Percentiles rank a stretch among this genome's conserved stretches.
These are phyloP conservation scores for Papilio aristodemus DNA, from an alignment of 1,140 invertebrate genomes.

Conservation along the genomic window DNA sequence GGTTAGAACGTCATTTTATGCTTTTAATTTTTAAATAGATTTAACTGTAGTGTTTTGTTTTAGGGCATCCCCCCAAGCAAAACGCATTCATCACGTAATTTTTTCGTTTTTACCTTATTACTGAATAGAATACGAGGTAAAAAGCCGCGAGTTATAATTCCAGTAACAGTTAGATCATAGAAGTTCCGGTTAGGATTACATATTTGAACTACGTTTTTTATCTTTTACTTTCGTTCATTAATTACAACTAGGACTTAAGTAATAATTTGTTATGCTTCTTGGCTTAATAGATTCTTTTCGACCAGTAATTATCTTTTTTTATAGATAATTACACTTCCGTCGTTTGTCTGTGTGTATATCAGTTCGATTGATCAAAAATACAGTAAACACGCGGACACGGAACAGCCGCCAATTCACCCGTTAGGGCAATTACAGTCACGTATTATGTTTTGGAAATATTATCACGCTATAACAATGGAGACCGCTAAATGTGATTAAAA, in stretches of 20 bases:
- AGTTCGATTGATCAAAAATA: constrained; percentile 18
- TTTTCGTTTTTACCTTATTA: not conserved
- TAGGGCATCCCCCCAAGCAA: too few species aligned
- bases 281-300: constrained; percentile 8
- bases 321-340: constrained; percentile 22
- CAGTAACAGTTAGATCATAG: not conserved
- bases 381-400: constrained; percentile 12
- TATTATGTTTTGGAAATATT: constrained; percentile 7
- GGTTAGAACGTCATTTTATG: too few species aligned
- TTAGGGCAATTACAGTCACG: constrained; percentile 15
- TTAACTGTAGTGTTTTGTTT: too few species aligned
- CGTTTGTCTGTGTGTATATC: constrained; percentile 8
- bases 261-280: constrained; percentile 40
- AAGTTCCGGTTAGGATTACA: not conserved
- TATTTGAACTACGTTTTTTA: not conserved
- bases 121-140: not conserved
- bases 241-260: not conserved
- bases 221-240: not conserved
- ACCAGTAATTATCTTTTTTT: not conserved
- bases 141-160: not conserved
- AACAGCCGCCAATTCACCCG: constrained; percentile 1
- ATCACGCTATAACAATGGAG: not conserved
- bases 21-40: not conserved
- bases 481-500: constrained; percentile 7
- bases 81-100: not conserved